Evolutionary conservation across 2,113 vertebrate genomes (phyloP), one percentile per base, ranked within the genome.

Genomic region (Saguinus midas): DNA sequence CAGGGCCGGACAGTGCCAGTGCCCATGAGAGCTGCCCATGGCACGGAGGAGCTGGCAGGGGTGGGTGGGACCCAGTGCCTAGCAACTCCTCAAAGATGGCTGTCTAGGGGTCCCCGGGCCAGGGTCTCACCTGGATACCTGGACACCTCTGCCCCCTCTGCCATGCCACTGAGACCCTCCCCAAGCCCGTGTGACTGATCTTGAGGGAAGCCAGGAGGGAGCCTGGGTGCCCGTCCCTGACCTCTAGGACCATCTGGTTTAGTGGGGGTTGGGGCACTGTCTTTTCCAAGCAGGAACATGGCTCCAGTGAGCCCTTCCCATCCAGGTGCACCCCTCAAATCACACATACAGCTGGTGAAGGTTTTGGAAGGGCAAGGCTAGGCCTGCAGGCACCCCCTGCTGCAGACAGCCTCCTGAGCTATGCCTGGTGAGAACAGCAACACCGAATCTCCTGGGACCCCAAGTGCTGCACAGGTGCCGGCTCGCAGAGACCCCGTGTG

Each of bases 401-500:
- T 68, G 66, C 32, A 68, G 32, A n/a, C 17, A 7, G 32, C 66
- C 66, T 68, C 66, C 66, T 17, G 6, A 68, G 32, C 66, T 68
- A 7, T 17, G 66, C 32, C 61, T 29, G 61, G 73, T 23, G 6
- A 75, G 23, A 16, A 45, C 0, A 25, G 73, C 37, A 45, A 27
- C 5, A 6, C 40, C 61, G 8, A 8, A 27, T 43, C 4, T 13
- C 23, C 40, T 1, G 40, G 40, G 13, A 29, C 73, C 27, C 25
- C 0, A 0, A 21, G 73, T 75, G 43, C 43, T 16, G 1, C 40
- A 3, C 6, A 9, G 73, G 27, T 29, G 73, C 40, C 0, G 12
- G 73, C 40, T 45, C 1, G 4, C 40, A 29, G n/a, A 12, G 40
- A 76, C 14, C 8, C 27, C 1, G 4, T 29, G 61, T 12, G 5